Base-by-base conservation (phyloP, 2,888 invertebrate species). In the Oscheius sp. region DNA sequence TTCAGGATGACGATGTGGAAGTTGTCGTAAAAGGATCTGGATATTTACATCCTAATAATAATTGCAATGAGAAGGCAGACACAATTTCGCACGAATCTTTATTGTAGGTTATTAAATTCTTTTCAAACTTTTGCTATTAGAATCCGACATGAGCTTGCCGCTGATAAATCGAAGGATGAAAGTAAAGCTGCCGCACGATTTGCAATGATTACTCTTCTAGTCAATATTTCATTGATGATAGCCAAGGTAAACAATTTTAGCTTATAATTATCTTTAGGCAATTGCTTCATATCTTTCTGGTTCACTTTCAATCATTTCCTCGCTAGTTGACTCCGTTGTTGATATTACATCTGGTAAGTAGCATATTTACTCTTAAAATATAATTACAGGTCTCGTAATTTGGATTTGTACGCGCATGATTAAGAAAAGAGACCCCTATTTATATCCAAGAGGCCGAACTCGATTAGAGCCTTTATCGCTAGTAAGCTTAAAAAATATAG, bases 301-400 rank as follows among this genome's bases (percentile, higher is more conserved):
- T 3, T 89, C 89, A 4, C 85, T 89, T 34, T 86, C 89, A 3
- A 87, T 89, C 71, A 87, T 89, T 58, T 89, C 88, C 12, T 88
- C 88, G 50, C 82, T 89, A 58, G 87, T 89, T 17, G 89, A 89
- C 81, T 88, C 88, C 57, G 79, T 84, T 12, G 88, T 89, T 4
- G 89, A 89, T 76, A 85, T 89, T 27, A 81, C 88, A 4, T 87
- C 88, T 10, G 73, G 73, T 66, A n/a, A 33, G 39, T n/a, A 20
- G 34, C 10, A 15, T 25, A 3, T 25, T 27, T 29, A 29, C 12
- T 52, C 27, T 52, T 15, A 46, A 12, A 46, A 12, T 46, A 17
- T 6, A 23, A 12, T 37, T 65, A 5, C n/a, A 65, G 70, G 70
- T 27, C 67, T 73, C 15, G 74, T 78, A 6, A 68, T 74, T 2